phyloP scores from a whole-genome alignment of 2,113 vertebrate genomes.

The Cairina moschata region DNA sequence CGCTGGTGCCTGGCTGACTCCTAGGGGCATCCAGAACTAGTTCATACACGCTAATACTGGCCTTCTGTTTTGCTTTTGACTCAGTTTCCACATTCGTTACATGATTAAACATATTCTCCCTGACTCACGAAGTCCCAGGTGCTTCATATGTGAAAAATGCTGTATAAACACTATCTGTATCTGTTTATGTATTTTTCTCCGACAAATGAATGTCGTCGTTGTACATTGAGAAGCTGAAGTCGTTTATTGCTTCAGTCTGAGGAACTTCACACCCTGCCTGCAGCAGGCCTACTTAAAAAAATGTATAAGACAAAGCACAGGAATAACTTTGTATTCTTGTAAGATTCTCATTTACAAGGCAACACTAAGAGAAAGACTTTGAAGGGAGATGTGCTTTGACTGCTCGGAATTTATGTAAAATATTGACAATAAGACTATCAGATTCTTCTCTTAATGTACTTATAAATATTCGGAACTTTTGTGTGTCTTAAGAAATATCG shows the following conservation, averaged over 20 bases:
- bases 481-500: conserved; percentile 39
- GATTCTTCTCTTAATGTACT: conserved; percentile 41
- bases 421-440: conserved; percentile 24
- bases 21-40: background rate
- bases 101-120: background rate
- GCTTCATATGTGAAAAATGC: background rate
- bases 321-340: background rate
- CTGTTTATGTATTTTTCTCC: background rate
- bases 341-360: background rate
- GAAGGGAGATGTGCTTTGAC: background rate
- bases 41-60: background rate
- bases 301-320: background rate
- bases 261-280: conserved; percentile 5
- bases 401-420: background rate
- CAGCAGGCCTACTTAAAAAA: background rate
- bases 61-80: background rate
- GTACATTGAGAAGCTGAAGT: background rate
- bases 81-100: background rate
- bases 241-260: conserved; percentile 20
- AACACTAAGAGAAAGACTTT: background rate
- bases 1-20: background rate
- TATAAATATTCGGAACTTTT: conserved; percentile 64
- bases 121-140: background rate
- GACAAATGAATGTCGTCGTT: background rate
- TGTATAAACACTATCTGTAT: background rate